Conservation (phyloP, 2,888 invertebrate species). For the Lepas anatifera region DNA sequence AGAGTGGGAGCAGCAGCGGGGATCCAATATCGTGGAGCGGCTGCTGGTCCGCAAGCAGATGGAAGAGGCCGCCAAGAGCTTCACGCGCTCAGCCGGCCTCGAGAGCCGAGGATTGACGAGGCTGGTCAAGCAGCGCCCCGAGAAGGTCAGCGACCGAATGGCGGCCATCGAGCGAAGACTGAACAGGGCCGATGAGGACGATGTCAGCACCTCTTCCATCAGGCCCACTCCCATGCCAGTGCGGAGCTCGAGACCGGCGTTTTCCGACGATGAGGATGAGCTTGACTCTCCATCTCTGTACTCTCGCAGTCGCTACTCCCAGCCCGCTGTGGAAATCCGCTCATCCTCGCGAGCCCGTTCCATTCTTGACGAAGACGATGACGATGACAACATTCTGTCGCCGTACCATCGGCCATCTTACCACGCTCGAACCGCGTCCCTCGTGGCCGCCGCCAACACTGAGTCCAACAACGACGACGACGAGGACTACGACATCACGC, state of each 20-base stretch:
- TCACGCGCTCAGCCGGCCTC: constrained; percentile 3
- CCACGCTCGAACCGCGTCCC: background rate
- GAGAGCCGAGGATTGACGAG: background rate
- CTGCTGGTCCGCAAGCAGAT: constrained; percentile 5
- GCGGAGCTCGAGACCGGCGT: background rate
- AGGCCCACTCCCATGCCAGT: too few species aligned
- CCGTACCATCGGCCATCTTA: background rate
- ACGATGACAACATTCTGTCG: background rate
- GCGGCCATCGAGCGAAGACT: background rate
- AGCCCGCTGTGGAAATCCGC: background rate
- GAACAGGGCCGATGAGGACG: background rate
- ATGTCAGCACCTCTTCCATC: background rate
- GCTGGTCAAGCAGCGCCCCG: background rate
- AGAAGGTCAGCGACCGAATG: background rate
- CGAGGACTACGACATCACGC: background rate
- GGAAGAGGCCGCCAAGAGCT: background rate
- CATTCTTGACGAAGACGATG: background rate
- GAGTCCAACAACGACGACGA: background rate
- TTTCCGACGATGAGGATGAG: background rate
- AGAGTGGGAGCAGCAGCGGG: constrained; percentile 8
- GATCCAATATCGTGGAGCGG: constrained; percentile 2
- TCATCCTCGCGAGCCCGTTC: background rate
- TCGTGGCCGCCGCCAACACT: background rate
- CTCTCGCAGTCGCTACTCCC: background rate
- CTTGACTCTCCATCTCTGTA: background rate